Evolutionary conservation across 2,888 invertebrate species (phyloP), one percentile per base, ranked within the genome.

Genomic region (Ornithoptera alexandrae): DNA sequence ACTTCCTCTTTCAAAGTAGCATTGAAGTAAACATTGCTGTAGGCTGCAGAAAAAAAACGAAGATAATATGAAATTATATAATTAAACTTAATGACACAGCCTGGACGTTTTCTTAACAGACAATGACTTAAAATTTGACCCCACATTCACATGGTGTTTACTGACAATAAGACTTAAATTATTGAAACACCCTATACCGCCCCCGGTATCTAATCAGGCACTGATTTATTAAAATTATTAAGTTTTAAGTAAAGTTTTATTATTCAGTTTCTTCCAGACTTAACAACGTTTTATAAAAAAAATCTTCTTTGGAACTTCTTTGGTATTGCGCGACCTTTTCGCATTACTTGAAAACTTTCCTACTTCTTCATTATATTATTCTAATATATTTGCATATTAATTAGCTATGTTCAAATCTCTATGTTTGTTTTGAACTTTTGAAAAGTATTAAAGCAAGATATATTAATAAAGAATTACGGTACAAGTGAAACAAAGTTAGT

Each of bases 341-440:
- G 36, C 61, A 7, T 39, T 61, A 39, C 39, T 61, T 42, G 12
- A 2, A 39, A 42, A 61, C 61, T 61, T 39, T n/a, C 61, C n/a
- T n/a, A 18, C 50, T 50, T 39, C 2, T 61, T 61, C 36, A 61
- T 61, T 22, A 61, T 39, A 12, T 61, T 61, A 42, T 61, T 61
- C 3, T n/a, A 42, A 39, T 61, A 61, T 42, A 61, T 61, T 20
- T 61, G 20, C 36, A 61, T 61, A 42, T 39, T n/a, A 39, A 61
- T n/a, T 39, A 61, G 20, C 8, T 20, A 18, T 8, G 12, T 42
- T 39, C 12, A n/a, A 60, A 30, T 15, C 30, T 36, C 2, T 3
- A 17, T 6, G 42, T 36, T 42, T 39, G 5, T 3, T 50, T 50
- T 18, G 12, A 50, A 15, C 5, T 50, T 50, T 50, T 17, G 15